Conservation (phyloP, 2,113 vertebrate genomes). For the Phaethon lepturus region DNA sequence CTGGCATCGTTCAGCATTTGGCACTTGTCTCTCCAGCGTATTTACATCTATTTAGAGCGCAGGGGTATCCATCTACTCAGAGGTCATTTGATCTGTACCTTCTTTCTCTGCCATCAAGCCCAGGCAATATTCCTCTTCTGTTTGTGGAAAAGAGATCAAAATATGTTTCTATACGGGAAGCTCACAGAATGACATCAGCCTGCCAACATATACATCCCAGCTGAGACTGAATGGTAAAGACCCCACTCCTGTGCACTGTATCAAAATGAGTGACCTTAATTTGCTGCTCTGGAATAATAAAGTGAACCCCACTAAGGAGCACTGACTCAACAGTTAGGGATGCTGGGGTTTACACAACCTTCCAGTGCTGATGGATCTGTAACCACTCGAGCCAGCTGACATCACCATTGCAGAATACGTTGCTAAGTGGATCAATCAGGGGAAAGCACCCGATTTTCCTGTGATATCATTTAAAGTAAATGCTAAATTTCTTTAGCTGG, state of each 20-base stretch:
- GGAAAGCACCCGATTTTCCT: slow-evolving; percentile 71
- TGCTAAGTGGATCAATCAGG: slow-evolving; percentile 64
- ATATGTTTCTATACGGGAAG: rapidly evolving
- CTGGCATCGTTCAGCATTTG: neutral
- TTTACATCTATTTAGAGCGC: neutral
- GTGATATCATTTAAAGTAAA: slow-evolving; percentile 66
- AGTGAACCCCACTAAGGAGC: neutral
- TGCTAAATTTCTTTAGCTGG: slow-evolving; percentile 70
- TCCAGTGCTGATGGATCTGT: slow-evolving; percentile 23
- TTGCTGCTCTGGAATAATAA: slow-evolving; percentile 36
- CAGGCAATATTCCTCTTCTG: neutral
- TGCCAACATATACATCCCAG: neutral
- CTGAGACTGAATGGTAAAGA: neutral
- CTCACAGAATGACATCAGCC: neutral
- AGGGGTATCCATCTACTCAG: neutral
- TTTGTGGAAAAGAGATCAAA: neutral
- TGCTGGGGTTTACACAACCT: slow-evolving; percentile 15
- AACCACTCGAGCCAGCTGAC: slow-evolving; percentile 8
- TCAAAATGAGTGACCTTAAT: slow-evolving; percentile 33
- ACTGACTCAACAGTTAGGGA: slow-evolving; percentile 1
- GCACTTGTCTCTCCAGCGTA: neutral
- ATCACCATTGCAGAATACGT: neutral
- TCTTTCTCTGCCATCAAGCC: neutral
- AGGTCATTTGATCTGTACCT: neutral
- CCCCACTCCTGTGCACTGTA: neutral